phyloP scores from a whole-genome alignment of 2,888 invertebrate genomes.

The Cordilura impudica region DNA sequence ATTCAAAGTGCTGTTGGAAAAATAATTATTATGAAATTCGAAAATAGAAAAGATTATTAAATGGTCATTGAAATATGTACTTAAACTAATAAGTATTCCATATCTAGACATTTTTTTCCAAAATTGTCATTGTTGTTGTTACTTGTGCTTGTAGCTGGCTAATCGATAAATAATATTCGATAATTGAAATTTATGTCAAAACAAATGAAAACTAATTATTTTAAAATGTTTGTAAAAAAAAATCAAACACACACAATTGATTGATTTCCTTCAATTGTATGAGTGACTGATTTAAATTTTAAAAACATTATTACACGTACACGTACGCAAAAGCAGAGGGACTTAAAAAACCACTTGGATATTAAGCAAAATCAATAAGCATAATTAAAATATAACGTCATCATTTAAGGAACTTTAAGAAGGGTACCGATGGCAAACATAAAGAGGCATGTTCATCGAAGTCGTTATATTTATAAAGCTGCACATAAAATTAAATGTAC shows the following conservation, averaged over 20 bases:
- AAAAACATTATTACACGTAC: neutral
- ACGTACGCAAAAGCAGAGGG: neutral
- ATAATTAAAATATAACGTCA: conserved; percentile 50
- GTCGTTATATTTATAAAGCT: neutral
- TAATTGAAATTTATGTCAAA: conserved; percentile 53
- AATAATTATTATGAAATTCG: neutral
- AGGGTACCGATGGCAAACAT: neutral
- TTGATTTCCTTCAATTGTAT: too few species aligned
- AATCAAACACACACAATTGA: neutral
- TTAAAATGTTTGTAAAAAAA: neutral
- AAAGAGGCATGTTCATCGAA: neutral
- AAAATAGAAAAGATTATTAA: neutral
- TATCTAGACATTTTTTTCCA: neutral
- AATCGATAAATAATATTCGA: conserved; percentile 63
- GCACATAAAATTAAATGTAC: neutral
- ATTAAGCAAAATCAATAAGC: conserved; percentile 29
- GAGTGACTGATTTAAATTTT: neutral
- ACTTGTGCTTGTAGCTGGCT: neutral
- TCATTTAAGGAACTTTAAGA: neutral
- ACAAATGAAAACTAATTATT: neutral
- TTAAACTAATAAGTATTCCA: neutral
- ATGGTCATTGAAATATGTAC: neutral
- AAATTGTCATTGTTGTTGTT: neutral
- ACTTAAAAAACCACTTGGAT: neutral
- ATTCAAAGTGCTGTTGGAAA: neutral